These are phyloP conservation scores for Samia ricini DNA, from an alignment of 1,140 invertebrate species.

Conservation along the genomic window DNA sequence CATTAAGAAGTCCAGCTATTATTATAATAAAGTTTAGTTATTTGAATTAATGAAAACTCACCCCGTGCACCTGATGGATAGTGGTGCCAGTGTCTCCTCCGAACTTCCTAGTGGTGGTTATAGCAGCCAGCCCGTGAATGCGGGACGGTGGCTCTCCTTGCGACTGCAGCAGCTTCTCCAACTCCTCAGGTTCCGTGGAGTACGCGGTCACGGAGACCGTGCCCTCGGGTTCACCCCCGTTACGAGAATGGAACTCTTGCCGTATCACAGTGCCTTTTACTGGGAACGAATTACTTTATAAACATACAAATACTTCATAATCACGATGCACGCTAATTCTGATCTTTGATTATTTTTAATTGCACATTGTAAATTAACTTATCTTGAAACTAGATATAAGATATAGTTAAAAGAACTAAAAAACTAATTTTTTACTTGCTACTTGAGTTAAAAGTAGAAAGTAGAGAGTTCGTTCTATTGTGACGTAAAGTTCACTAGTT, in stretches of 20 bases:
- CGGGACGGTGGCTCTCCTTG: slow-evolving; percentile 54
- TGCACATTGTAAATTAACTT: no score
- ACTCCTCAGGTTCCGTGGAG: slow-evolving; percentile 80
- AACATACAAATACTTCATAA: no score
- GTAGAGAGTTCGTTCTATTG: no score
- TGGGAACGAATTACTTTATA: slow-evolving; percentile 45
- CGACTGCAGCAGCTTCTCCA: slow-evolving; percentile 61
- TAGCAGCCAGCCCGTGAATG: slow-evolving; percentile 59
- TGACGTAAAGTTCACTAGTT: no score
- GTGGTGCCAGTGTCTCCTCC: slow-evolving; percentile 65
- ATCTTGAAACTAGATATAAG: no score
- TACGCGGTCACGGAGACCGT: slow-evolving; percentile 83
- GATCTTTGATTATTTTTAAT: no score
- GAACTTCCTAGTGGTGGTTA: slow-evolving; percentile 71
- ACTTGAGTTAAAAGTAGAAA: no score
- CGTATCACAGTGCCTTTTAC: slow-evolving; percentile 83
- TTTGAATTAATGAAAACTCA: slow-evolving; percentile 27
- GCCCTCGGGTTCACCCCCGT: slow-evolving; percentile 81
- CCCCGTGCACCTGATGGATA: slow-evolving; percentile 48
- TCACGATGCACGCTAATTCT: no score
- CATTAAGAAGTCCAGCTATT: no score
- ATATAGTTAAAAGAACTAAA: no score
- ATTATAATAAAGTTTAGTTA: no score
- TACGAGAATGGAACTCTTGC: slow-evolving; percentile 82
- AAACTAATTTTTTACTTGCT: no score